A percentile compares a stretch with the other conserved stretches of the same genome.
phyloP scores from a whole-genome alignment of 64 coral and sea anemone genomes.

The Porites australiensis region DNA sequence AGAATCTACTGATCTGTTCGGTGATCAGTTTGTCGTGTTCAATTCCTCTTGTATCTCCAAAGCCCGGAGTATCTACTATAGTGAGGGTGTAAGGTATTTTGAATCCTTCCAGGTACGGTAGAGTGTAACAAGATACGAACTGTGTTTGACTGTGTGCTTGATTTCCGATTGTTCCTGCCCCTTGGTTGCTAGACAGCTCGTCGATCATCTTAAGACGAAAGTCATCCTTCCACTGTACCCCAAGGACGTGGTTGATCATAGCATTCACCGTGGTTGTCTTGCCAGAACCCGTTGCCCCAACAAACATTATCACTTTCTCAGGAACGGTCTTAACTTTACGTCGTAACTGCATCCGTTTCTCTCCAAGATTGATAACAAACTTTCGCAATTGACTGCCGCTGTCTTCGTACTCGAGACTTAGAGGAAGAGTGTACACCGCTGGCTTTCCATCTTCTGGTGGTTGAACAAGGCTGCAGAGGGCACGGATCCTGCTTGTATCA shows the following conservation, averaged over 20 bases:
- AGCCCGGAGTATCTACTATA: slow-evolving; percentile 57
- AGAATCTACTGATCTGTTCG: slow-evolving; percentile 51
- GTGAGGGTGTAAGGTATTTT: slow-evolving; percentile 50
- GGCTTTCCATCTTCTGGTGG: slow-evolving; percentile 17
- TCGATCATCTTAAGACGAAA: slow-evolving; percentile 72
- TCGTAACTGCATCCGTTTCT: neutral
- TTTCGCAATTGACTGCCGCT: neutral
- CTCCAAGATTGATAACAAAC: neutral
- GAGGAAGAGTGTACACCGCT: slow-evolving; percentile 31
- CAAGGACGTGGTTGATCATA: slow-evolving; percentile 63
- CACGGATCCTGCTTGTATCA: slow-evolving; percentile 13
- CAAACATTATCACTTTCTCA: slow-evolving; percentile 62
- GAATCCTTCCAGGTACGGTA: slow-evolving; percentile 46
- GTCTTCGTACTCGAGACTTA: slow-evolving; percentile 37
- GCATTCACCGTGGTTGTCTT: slow-evolving; percentile 52
- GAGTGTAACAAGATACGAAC: slow-evolving; percentile 57
- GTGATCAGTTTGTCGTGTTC: slow-evolving; percentile 42
- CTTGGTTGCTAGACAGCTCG: slow-evolving; percentile 55
- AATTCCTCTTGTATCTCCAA: slow-evolving; percentile 71
- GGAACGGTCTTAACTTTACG: neutral
- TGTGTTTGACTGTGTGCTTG: slow-evolving; percentile 55
- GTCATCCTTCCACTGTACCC: slow-evolving; percentile 42
- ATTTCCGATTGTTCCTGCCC: neutral
- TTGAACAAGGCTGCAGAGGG: neutral
- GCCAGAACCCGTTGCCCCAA: slow-evolving; percentile 56